phyloP scores from a whole-genome alignment of 2,888 invertebrate species.

The Parthenolecanium corni region DNA sequence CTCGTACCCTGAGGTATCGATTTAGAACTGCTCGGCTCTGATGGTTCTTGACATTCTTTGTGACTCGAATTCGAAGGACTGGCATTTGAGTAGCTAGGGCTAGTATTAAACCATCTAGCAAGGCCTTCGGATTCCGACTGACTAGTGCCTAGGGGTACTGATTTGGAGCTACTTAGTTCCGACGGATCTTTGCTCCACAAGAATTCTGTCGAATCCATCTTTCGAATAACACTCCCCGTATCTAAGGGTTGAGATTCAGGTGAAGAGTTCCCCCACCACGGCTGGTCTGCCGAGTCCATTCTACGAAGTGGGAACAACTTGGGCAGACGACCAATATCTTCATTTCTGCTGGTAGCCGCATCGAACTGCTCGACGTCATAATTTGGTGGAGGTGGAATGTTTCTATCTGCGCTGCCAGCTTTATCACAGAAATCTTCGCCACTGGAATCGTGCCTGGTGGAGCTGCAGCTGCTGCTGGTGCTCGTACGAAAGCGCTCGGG shows the following conservation, averaged over 20 bases:
- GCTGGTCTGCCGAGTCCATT: conserved; percentile 53
- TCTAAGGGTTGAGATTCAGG: neutral
- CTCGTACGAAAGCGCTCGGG: neutral
- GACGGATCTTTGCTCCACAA: conserved; percentile 12
- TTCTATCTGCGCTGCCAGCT: neutral
- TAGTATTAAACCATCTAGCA: neutral
- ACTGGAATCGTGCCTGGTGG: conserved; percentile 12
- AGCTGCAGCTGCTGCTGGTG: neutral
- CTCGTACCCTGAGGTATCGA: too few relatives aligned
- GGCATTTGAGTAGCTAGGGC: too few relatives aligned
- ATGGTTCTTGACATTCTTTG: neutral
- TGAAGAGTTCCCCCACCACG: conserved; percentile 43
- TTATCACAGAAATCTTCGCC: conserved; percentile 29
- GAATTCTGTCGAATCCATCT: conserved; percentile 29
- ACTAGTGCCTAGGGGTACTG: neutral
- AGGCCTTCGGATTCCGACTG: neutral
- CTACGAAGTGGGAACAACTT: conserved; percentile 31
- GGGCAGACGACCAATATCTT: neutral
- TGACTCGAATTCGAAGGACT: neutral
- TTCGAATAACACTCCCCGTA: conserved; percentile 18
- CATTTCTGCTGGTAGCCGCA: conserved; percentile 1
- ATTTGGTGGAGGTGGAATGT: neutral
- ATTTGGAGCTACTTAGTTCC: too few relatives aligned
- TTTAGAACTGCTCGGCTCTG: neutral
- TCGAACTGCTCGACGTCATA: neutral